Evolutionary conservation across 2,888 invertebrate species (phyloP).

Genomic region (Eupsilia transversa): DNA sequence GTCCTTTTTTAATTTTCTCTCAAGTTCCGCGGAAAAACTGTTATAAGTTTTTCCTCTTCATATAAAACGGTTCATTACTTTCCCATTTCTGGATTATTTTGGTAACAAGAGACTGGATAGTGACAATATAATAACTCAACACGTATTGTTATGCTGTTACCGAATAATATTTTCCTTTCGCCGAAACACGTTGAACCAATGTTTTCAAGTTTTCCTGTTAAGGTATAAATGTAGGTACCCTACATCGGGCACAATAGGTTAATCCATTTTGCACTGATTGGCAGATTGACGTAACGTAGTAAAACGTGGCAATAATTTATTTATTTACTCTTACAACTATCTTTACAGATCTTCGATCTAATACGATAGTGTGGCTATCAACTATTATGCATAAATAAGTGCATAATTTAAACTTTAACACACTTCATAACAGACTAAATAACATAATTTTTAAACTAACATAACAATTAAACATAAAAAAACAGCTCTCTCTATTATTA

Average conservation of each 20-base stretch:
- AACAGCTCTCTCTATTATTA: too few relatives aligned
- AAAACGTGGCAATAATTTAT: background rate
- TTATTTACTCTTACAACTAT: too few relatives aligned
- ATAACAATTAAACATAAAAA: too few relatives aligned
- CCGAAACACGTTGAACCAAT: slow-evolving; percentile 1
- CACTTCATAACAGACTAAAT: too few relatives aligned
- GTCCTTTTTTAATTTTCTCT: slow-evolving; percentile 6
- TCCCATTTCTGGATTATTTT: background rate
- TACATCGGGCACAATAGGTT: background rate
- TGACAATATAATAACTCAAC: background rate
- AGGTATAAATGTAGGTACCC: background rate
- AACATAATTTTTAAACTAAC: too few relatives aligned
- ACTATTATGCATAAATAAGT: too few relatives aligned
- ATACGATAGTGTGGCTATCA: too few relatives aligned
- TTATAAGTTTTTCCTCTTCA: background rate
- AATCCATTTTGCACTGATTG: background rate
- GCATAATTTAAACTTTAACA: too few relatives aligned
- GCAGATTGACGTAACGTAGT: background rate
- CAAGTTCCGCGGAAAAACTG: background rate
- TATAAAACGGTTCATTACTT: background rate
- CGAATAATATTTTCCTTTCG: background rate
- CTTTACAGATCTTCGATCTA: too few relatives aligned
- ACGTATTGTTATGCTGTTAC: background rate
- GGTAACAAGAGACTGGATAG: too few relatives aligned
- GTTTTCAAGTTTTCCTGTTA: background rate